phyloP scores from a whole-genome alignment of 2,113 vertebrate genomes.

The Malurus elegans region DNA sequence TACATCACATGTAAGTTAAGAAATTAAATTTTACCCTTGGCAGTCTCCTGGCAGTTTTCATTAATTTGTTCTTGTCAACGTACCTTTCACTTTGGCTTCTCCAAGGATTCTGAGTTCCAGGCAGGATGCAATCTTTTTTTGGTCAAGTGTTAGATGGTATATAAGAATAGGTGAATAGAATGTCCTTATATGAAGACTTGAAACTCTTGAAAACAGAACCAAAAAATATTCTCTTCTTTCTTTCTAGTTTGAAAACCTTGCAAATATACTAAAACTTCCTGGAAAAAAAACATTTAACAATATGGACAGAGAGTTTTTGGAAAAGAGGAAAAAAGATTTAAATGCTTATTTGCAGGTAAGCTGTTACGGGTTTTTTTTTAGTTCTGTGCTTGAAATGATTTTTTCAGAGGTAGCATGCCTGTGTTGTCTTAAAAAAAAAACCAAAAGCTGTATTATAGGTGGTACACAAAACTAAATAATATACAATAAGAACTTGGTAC shows the following conservation, averaged over 20 bases:
- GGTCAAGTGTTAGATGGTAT: neutral
- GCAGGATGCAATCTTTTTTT: neutral
- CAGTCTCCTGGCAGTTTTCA: neutral
- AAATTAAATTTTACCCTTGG: neutral
- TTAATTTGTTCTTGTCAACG: neutral
- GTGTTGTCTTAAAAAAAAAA: neutral
- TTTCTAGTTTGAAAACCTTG: conserved; percentile 91
- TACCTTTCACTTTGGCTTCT: neutral
- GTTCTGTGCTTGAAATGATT: neutral
- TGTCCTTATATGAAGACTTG: neutral
- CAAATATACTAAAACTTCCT: conserved; percentile 89
- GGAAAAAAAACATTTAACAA: conserved; percentile 99
- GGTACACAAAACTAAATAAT: neutral
- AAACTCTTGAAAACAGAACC: neutral
- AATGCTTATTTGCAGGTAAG: conserved; percentile 94
- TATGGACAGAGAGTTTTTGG: conserved; percentile 98
- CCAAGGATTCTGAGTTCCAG: neutral
- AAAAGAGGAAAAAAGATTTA: conserved; percentile 96
- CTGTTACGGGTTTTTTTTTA: fast-evolving
- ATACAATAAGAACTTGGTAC: neutral
- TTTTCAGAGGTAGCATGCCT: neutral
- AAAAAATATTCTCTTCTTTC: neutral
- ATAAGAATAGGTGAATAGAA: neutral
- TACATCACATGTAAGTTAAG: fast-evolving
- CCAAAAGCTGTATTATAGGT: neutral